Conservation (phyloP, 2,888 invertebrate species). For the Tenthredo mesomela region DNA sequence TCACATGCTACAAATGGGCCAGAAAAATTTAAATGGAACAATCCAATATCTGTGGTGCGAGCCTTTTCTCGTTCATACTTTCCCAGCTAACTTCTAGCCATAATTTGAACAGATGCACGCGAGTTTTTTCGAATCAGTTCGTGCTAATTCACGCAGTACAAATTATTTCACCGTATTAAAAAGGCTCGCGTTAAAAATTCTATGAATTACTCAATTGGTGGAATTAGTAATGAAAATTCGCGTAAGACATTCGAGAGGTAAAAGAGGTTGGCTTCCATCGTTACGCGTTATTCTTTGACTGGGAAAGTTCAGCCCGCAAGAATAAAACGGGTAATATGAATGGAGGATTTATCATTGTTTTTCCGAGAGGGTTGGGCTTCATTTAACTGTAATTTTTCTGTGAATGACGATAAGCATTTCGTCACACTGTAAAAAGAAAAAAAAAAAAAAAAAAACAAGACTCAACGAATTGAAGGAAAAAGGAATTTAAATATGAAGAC, state of each 20-base stretch:
- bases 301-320: neutral
- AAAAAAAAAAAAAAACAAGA: neutral
- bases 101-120: too few relatives aligned
- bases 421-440: neutral
- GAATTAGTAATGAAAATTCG: neutral
- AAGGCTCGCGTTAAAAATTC: too few relatives aligned
- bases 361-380: constrained; percentile 22
- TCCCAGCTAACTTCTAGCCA: too few relatives aligned
- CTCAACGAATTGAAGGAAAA: neutral
- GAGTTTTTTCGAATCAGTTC: too few relatives aligned
- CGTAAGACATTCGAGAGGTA: neutral
- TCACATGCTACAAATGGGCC: too few relatives aligned
- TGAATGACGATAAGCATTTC: constrained; percentile 15
- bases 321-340: neutral
- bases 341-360: constrained; percentile 6
- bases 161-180: too few relatives aligned
- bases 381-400: neutral
- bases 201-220: neutral
- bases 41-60: too few relatives aligned
- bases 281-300: neutral
- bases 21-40: too few relatives aligned
- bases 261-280: neutral
- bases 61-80: too few relatives aligned
- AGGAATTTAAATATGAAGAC: neutral
- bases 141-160: too few relatives aligned